Base-by-base conservation (phyloP, 2,113 vertebrate genomes). In the Serinus canaria region DNA sequence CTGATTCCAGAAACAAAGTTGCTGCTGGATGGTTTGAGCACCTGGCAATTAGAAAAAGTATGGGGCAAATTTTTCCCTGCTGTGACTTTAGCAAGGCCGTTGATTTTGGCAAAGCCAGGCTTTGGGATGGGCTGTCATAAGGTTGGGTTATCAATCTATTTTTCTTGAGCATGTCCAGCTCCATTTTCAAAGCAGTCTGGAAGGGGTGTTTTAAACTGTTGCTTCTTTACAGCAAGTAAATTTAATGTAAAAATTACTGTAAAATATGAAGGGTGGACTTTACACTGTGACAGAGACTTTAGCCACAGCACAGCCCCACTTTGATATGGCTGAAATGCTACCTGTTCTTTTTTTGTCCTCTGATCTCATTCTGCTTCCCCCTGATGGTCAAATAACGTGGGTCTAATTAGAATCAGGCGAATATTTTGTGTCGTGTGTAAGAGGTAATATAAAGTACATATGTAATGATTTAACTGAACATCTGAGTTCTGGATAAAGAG, bases 331-430 rank as follows among this genome's bases (percentile, higher is more conserved):
- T 78, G 66, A 47, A 78, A 64, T 14, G 37, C 56, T 95, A 33
- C 76, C 53, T 87, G 59, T 10, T 55, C 47, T 72, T 69, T 89
- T 63, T 85, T 43, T 41, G 15, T 81, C 53, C 60, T 59, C 79
- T 94, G 90, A 94, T 85, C 84, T 95, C 92, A 91, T 92, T 49
- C 89, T 92, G 39, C 20, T 92, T 91, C 56, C 37, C 58, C 53
- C 9, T 49, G 46, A 94, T 31, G 66, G 81, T 89, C 79, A 33
- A 96, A 90, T 83, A 97, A 89, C 83, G 56, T 44, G 4, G 17
- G 24, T 20, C 84, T 96, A 96, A 97, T 97, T 96, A 97, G 95
- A 96, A 91, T 97, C 96, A 97, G 96, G 39, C 94, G 47, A 97
- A 97, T 97, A 94, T 87, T 97, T 97, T 84, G 59, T 82, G 86